phyloP scores from a whole-genome alignment of 2,888 invertebrate genomes.

The Pristionchus exspectatus region DNA sequence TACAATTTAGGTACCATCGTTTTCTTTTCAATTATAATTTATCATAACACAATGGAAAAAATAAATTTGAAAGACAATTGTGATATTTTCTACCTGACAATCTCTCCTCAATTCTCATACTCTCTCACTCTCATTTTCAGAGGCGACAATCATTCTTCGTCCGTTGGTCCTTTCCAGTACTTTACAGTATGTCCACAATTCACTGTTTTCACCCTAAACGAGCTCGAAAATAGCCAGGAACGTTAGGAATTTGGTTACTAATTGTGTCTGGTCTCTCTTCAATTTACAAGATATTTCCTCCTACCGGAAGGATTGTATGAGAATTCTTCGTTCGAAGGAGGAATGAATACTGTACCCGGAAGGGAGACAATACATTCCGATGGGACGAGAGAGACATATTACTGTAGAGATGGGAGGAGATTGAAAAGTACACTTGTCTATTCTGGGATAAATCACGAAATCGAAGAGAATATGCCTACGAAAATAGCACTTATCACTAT shows the following conservation, averaged over 20 bases:
- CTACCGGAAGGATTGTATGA: neutral
- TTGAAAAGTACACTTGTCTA: neutral
- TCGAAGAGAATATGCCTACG: neutral
- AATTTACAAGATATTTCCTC: neutral
- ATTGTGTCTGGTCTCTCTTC: neutral
- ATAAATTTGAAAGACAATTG: neutral
- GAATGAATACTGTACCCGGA: slow-evolving; percentile 6
- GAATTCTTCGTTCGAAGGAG: neutral
- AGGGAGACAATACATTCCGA: slow-evolving; percentile 8
- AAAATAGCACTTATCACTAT: neutral
- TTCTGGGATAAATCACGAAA: slow-evolving; percentile 4
- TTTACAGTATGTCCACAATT: slow-evolving; percentile 29
- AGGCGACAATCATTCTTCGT: slow-evolving; percentile 2
- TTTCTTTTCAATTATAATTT: neutral
- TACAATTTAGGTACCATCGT: neutral
- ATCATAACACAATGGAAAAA: neutral
- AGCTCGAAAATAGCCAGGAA: slow-evolving; percentile 30
- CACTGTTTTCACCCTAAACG: neutral
- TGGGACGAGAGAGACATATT: neutral
- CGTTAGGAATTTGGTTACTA: slow-evolving; percentile 4
- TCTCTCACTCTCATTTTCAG: neutral
- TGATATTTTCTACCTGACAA: neutral
- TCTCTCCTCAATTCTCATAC: neutral
- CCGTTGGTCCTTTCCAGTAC: slow-evolving; percentile 39
- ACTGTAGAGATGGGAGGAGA: slow-evolving; percentile 16